Base-by-base conservation (phyloP, 2,113 vertebrate species). In the Oxyura jamaicensis region DNA sequence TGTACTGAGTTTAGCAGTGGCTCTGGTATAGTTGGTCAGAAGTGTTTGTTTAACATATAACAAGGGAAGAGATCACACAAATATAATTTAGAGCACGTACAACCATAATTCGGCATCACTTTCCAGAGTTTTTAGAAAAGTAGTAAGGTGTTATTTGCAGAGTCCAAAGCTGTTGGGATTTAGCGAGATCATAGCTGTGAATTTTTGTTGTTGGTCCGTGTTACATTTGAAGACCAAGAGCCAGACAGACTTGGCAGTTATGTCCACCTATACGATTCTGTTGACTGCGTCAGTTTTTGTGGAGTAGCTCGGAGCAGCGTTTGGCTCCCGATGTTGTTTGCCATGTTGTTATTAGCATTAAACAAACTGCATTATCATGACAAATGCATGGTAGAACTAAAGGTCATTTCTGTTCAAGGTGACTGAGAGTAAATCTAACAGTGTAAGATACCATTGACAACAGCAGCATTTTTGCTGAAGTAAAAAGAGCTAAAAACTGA, bases 121-220 rank as follows among this genome's bases (percentile, higher is more conserved):
- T 93, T 66, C 35, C 86, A 36, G 71, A 86, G 74, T 72, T 94
- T 91, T 90, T 93, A 95, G 62, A 67, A 73, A 75, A 65, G 48
- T 77, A 41, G 3, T 78, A 85, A 90, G 85, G 63, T 95, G 89
- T 95, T 78, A 42, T 84, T 86, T 91, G 94, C 93, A 78, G 93
- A 96, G 96, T 97, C 96, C 96, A 97, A 98, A 97, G 96, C 78
- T 85, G 55, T 48, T 76, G 71, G 71, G 41, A 25, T 31, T 89
- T 82, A 91, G 72, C 42, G 69, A 71, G 76, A 52, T 81, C 52
- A 39, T 56, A 89, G 91, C 88, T 95, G 84, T 92, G 86, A 80
- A 92, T 90, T 96, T 96, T 88, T 95, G 65, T 95, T 95, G 87
- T 76, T n/a, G 46, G 74, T 91, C 91, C 90, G 21, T 67, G 63